These are phyloP conservation scores for Erpornis zantholeuca DNA, from an alignment of 2,113 vertebrate species.

Conservation along the genomic window DNA sequence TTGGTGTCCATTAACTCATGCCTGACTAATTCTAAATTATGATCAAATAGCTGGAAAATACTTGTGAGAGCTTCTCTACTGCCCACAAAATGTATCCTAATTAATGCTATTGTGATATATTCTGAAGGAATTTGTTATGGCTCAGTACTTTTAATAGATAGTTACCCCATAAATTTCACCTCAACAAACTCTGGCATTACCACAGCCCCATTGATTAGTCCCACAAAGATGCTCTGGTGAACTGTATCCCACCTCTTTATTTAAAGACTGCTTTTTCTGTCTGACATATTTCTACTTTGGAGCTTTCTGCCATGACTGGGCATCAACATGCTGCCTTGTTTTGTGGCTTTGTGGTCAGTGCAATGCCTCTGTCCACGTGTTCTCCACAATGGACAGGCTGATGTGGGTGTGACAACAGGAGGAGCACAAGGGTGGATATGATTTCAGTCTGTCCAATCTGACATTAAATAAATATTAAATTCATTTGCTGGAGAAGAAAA, in stretches of 20 bases:
- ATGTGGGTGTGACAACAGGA: background rate
- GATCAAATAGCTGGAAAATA: constrained; percentile 63
- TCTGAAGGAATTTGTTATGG: constrained; percentile 52
- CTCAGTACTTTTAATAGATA: background rate
- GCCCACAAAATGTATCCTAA: constrained; percentile 50
- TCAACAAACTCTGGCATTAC: constrained; percentile 9
- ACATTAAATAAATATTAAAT: background rate
- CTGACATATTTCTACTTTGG: background rate
- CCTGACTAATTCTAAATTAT: constrained; percentile 63
- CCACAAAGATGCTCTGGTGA: background rate
- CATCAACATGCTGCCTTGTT: background rate
- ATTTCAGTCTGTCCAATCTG: background rate
- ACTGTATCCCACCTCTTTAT: background rate
- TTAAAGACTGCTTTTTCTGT: background rate
- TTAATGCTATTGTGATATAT: constrained; percentile 61
- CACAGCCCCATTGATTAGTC: background rate
- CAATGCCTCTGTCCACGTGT: background rate
- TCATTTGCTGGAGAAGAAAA: background rate
- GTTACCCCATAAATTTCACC: background rate
- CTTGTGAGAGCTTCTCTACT: constrained; percentile 56
- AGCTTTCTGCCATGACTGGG: background rate
- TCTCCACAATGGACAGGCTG: background rate
- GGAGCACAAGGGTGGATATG: background rate
- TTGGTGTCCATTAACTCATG: constrained; percentile 63
- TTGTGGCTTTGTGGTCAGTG: background rate